These are phyloP conservation scores for Andricus quercusramuli DNA, from an alignment of 2,888 invertebrate species.

Conservation along the genomic window DNA sequence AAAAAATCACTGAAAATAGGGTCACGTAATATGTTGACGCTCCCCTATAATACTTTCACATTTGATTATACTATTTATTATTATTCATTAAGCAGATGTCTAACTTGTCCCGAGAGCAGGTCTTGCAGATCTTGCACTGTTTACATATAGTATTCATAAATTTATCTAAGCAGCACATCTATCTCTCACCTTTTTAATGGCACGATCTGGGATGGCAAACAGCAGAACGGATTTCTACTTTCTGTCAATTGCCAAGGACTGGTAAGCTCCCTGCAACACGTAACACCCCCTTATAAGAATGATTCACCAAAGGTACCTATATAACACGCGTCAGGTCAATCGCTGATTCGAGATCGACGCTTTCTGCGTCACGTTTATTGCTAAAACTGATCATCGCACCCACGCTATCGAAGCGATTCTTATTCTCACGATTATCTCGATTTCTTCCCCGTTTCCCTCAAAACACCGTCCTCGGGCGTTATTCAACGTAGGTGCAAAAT, in stretches of 20 bases:
- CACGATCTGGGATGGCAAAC: constrained; percentile 36
- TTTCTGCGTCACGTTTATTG: constrained; percentile 38
- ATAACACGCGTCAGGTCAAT: constrained; percentile 33
- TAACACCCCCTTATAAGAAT: constrained; percentile 38
- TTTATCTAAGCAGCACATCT: constrained; percentile 39
- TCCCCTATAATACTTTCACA: constrained; percentile 10
- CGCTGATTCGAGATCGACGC: constrained; percentile 22
- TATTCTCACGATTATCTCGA: constrained; percentile 35
- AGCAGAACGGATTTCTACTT: constrained; percentile 39
- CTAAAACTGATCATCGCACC: constrained; percentile 35
- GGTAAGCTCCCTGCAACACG: constrained; percentile 34
- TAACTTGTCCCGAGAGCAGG: neutral
- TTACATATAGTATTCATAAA: constrained; percentile 37
- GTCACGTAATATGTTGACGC: too few species aligned
- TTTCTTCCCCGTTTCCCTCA: constrained; percentile 22
- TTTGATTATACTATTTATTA: constrained; percentile 28
- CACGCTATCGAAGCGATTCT: constrained; percentile 35
- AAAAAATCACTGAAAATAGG: too few species aligned
- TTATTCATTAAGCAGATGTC: constrained; percentile 8
- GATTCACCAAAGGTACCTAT: constrained; percentile 26
- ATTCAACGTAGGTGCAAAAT: neutral
- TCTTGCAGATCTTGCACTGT: constrained; percentile 19
- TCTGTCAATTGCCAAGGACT: constrained; percentile 42
- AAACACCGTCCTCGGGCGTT: neutral
- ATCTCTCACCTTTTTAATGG: constrained; percentile 41